A percentile compares a stretch with the other conserved stretches of the same genome.
Conservation (phyloP, 2,797 vertebrate species). For the Anniella stebbinsi region DNA sequence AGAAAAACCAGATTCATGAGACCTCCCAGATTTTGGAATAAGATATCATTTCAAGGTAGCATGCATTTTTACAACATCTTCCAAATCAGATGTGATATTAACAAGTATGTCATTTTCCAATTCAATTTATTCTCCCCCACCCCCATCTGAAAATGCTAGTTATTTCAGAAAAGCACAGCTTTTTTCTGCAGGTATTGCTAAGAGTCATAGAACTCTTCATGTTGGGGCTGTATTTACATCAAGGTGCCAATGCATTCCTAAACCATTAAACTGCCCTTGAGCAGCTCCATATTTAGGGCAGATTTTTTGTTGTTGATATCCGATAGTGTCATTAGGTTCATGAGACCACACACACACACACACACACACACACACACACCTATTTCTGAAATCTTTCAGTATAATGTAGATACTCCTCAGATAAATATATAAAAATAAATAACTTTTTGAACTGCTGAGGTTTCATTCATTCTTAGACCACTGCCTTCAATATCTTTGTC, state of each 20-base stretch:
- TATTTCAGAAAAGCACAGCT: background rate
- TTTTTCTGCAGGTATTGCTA: background rate
- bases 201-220: background rate
- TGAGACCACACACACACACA: background rate
- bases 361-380: background rate
- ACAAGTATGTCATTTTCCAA: background rate
- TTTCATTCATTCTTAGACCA: slow-evolving; percentile 55
- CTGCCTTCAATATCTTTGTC: slow-evolving; percentile 62
- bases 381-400: background rate
- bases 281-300: background rate
- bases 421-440: background rate
- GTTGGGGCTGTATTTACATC: background rate
- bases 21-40: background rate
- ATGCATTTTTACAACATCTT: background rate
- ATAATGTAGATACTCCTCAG: background rate
- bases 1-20: background rate
- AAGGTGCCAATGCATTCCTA: background rate
- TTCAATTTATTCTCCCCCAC: background rate
- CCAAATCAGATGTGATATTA: background rate
- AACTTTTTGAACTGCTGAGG: slow-evolving; percentile 27
- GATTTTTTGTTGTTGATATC: background rate
- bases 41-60: background rate
- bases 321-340: background rate
- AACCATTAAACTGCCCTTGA: background rate
- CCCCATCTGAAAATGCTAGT: background rate